Conservation (phyloP, 1,140 invertebrate species). For the Neotoxoptera formosana region DNA sequence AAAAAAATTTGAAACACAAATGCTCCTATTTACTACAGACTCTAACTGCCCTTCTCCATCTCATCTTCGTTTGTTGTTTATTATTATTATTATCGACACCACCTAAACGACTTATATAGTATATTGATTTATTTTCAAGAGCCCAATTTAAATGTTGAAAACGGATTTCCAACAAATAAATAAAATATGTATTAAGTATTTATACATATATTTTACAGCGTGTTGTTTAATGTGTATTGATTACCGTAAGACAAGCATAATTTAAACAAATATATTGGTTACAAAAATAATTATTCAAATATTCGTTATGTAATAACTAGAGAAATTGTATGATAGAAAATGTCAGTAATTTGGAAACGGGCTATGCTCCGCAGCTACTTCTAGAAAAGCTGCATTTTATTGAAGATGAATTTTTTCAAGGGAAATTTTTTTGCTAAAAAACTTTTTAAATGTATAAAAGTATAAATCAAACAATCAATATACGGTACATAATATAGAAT, state of each 20-base stretch:
- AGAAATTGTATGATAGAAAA: not conserved
- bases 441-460: not conserved
- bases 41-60: not conserved
- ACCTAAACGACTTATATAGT: not conserved
- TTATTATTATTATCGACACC: not conserved
- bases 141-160: not conserved
- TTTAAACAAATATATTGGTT: not conserved
- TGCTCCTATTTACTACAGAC: not conserved
- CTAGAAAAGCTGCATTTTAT: not conserved
- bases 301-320: not conserved
- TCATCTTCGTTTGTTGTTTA: not conserved
- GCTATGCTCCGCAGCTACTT: not conserved
- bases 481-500: not conserved
- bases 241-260: not conserved
- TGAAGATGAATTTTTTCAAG: not conserved
- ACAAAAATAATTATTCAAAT: not conserved
- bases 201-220: not conserved
- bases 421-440: not conserved
- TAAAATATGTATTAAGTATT: too few species aligned
- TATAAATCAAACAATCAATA: not conserved
- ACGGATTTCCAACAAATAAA: not conserved
- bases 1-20: not conserved
- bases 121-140: not conserved
- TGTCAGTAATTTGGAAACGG: not conserved
- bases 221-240: not conserved